Conservation (phyloP, 2,888 invertebrate species). For the Chromoteleia sp. region DNA sequence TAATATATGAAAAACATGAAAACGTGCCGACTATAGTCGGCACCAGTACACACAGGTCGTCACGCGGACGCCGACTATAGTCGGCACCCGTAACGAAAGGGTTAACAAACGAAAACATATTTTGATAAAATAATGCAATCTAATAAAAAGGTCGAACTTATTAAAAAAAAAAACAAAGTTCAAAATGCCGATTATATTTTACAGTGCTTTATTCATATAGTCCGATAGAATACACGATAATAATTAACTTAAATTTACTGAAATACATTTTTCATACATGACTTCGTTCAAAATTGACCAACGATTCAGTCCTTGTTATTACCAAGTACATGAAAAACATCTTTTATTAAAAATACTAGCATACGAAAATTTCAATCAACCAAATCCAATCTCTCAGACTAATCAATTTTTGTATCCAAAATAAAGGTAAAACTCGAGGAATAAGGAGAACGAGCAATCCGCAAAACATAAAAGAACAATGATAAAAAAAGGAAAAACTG, state of each 20-base stretch:
- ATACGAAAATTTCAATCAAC: constrained; percentile 34
- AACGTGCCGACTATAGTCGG: too few species aligned
- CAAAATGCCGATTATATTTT: constrained; percentile 52
- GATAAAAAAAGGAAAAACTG: constrained; percentile 13
- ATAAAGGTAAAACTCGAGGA: too few species aligned
- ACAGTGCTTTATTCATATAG: constrained; percentile 68
- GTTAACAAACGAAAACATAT: too few species aligned
- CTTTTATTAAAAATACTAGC: constrained; percentile 35
- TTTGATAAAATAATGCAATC: constrained; percentile 1
- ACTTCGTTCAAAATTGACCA: constrained; percentile 50
- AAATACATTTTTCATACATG: constrained; percentile 63
- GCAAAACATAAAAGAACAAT: constrained; percentile 13
- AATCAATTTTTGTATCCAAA: background rate
- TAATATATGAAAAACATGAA: too few species aligned
- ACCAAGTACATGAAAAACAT: constrained; percentile 31
- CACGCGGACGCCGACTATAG: too few species aligned
- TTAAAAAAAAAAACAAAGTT: background rate
- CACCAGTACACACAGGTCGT: too few species aligned
- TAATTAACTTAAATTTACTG: constrained; percentile 65
- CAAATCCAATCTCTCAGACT: constrained; percentile 34
- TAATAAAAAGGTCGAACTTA: background rate
- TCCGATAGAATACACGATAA: constrained; percentile 66
- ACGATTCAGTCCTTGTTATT: constrained; percentile 32
- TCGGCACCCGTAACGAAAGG: too few species aligned
- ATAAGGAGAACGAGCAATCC: too few species aligned